These are phyloP conservation scores for Eilema sororculum DNA, from an alignment of 2,888 invertebrate genomes.

Conservation along the genomic window DNA sequence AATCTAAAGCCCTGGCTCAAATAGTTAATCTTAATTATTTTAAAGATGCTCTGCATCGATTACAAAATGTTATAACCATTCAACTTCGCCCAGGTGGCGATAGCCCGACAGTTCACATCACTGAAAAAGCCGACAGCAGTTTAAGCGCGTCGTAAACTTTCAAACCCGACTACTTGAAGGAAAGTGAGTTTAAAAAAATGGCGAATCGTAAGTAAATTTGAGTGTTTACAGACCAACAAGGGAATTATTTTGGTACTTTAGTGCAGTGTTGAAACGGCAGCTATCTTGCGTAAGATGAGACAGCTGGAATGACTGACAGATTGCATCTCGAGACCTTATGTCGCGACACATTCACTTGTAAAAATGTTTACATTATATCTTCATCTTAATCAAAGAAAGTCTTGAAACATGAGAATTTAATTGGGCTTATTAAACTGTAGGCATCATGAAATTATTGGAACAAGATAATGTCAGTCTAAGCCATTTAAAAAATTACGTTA, in stretches of 20 bases:
- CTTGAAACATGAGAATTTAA: constrained; percentile 41
- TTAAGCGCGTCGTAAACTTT: constrained; percentile 71
- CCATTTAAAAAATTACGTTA: neutral
- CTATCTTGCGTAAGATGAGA: constrained; percentile 70
- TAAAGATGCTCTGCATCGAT: neutral
- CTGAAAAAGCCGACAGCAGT: constrained; percentile 67
- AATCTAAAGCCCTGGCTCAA: neutral
- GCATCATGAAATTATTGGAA: constrained; percentile 36
- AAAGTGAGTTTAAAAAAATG: constrained; percentile 68
- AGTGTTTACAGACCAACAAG: constrained; percentile 70
- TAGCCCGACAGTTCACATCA: constrained; percentile 29
- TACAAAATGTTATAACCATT: neutral
- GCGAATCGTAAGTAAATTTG: constrained; percentile 70
- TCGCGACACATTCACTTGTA: constrained; percentile 51
- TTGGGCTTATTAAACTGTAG: constrained; percentile 34
- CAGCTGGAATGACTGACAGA: constrained; percentile 58
- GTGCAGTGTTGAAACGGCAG: constrained; percentile 73
- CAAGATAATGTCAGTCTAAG: neutral
- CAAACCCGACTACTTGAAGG: constrained; percentile 60
- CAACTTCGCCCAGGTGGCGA: neutral
- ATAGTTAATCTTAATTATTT: neutral
- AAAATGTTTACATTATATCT: constrained; percentile 20
- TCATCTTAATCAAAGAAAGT: constrained; percentile 20
- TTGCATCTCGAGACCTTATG: constrained; percentile 60
- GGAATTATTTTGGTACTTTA: constrained; percentile 79